phyloP scores from a whole-genome alignment of 2,797 vertebrate genomes.

The Chanos chanos region DNA sequence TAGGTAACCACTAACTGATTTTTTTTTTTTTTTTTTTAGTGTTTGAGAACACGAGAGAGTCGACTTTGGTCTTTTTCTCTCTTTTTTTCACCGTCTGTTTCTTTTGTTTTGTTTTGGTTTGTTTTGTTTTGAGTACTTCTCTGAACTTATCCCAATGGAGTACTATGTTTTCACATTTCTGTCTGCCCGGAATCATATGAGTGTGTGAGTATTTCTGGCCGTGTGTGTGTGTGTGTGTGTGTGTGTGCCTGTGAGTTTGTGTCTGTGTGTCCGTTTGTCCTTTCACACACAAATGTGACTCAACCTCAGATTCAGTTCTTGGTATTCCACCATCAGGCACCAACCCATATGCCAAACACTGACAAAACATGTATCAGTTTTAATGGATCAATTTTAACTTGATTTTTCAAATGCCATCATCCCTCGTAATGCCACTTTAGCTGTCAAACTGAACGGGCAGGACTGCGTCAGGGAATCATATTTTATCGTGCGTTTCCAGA shows the following conservation, averaged over 20 bases:
- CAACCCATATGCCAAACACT: slow-evolving; percentile 6
- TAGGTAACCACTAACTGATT: no score
- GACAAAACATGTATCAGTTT: slow-evolving; percentile 52
- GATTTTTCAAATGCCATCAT: neutral
- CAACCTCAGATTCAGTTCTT: no score
- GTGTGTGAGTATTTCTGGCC: neutral
- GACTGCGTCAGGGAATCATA: neutral
- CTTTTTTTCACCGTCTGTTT: no score
- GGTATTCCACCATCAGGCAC: neutral
- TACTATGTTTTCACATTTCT: no score
- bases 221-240: neutral
- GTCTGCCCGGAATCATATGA: neutral
- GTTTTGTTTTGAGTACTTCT: no score
- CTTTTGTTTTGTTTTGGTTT: no score
- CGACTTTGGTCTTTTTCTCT: no score
- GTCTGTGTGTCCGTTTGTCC: neutral
- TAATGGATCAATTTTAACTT: no score
- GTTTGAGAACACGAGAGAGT: no score
- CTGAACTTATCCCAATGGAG: no score
- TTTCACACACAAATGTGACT: neutral
- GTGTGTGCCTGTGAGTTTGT: neutral
- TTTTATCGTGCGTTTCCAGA: slow-evolving; percentile 22
- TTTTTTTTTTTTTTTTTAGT: no score
- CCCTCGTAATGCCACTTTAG: slow-evolving; percentile 2
- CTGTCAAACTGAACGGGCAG: neutral